A percentile compares a stretch with the other conserved stretches of the same genome.
These are phyloP conservation scores for Ips nitidus DNA, from an alignment of 1,140 invertebrate species.

Conservation along the genomic window DNA sequence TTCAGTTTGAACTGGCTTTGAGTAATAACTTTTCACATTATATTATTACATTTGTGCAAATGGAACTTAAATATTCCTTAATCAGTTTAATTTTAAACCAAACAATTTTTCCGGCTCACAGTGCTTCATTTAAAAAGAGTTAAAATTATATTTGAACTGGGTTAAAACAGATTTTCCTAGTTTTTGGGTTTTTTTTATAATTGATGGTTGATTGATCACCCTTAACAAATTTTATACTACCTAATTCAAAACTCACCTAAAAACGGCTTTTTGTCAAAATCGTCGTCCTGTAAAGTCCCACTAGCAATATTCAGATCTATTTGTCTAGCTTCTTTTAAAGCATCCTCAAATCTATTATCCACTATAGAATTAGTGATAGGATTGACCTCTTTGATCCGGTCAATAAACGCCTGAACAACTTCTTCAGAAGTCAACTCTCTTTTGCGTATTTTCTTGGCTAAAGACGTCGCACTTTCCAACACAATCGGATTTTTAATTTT, in stretches of 20 bases:
- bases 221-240: no score
- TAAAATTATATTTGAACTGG: no score
- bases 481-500: conserved; percentile 61
- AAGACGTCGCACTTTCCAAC: conserved; percentile 62
- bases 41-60: no score
- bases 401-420: conserved; percentile 73
- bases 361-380: conserved; percentile 78
- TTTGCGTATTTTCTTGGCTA: conserved; percentile 67
- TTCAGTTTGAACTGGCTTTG: no score
- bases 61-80: no score
- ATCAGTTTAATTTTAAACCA: no score
- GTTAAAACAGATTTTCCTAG: no score
- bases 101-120: no score
- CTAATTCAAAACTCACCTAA: conserved; percentile 56
- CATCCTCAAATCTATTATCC: conserved; percentile 73
- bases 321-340: conserved; percentile 71
- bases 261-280: conserved; percentile 67
- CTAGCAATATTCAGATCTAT: conserved; percentile 68
- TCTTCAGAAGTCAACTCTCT: conserved; percentile 66
- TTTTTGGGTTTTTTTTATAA: no score
- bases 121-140: no score
- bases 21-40: no score
- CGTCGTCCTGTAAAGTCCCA: conserved; percentile 56
- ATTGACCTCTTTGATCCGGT: conserved; percentile 80
- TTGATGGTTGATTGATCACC: no score